Conservation (phyloP, 2,113 vertebrate species). For the Agelaius tricolor region DNA sequence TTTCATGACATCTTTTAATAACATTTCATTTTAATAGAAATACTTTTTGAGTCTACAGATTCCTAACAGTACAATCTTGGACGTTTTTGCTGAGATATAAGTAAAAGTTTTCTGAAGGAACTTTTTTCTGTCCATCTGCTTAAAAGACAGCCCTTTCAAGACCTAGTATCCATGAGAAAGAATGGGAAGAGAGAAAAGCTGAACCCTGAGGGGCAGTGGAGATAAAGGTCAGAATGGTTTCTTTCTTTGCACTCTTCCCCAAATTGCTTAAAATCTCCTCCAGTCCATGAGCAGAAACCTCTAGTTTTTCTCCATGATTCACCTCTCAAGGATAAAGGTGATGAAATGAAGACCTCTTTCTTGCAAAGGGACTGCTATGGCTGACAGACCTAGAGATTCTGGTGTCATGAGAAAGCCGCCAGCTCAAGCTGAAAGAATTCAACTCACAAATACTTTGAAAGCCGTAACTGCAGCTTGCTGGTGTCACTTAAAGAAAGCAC, state of each 20-base stretch:
- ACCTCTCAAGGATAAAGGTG: background rate
- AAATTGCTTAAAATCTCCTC: background rate
- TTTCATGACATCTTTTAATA: background rate
- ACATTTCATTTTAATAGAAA: background rate
- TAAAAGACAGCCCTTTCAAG: background rate
- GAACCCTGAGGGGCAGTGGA: background rate
- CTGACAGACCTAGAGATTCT: background rate
- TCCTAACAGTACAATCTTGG: background rate
- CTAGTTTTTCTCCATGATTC: background rate
- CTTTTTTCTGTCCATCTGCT: background rate
- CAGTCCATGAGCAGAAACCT: background rate
- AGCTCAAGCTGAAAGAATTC: background rate
- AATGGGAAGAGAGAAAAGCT: background rate
- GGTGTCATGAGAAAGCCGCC: accelerated
- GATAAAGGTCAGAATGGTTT: background rate
- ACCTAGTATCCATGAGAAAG: background rate
- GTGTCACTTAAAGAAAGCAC: background rate
- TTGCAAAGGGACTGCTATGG: background rate
- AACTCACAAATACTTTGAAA: background rate
- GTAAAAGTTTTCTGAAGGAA: background rate
- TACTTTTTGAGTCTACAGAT: background rate
- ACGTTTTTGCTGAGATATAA: background rate
- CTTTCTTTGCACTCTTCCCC: background rate
- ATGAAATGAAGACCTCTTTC: background rate
- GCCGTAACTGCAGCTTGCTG: background rate